phyloP scores from a whole-genome alignment of 1,140 invertebrate genomes.

The Steinernema feltiae region DNA sequence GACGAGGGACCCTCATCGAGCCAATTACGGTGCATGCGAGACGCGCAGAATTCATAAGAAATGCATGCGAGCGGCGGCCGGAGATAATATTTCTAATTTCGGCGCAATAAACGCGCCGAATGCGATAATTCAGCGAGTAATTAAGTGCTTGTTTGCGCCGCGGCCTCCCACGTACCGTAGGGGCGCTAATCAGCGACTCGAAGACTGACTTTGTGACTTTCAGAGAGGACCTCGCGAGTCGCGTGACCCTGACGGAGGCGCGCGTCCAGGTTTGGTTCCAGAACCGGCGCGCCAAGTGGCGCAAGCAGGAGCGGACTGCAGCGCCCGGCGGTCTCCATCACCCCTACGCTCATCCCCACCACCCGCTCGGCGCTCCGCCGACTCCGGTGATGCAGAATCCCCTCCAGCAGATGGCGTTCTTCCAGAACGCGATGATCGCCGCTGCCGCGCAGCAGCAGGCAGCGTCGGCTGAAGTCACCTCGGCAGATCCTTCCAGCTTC shows the following conservation, averaged over 20 bases:
- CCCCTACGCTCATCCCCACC: slow-evolving; percentile 28
- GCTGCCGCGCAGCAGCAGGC: neutral
- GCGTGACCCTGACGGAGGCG: slow-evolving; percentile 93
- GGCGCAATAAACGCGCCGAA: neutral
- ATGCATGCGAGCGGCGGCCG: neutral
- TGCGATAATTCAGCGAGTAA: neutral
- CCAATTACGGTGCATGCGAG: too few relatives aligned
- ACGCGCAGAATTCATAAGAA: too few relatives aligned
- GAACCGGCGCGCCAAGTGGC: slow-evolving; percentile 84
- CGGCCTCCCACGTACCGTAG: neutral
- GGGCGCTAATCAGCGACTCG: neutral
- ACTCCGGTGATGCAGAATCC: neutral
- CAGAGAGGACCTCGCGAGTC: slow-evolving; percentile 86
- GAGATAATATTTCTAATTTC: neutral
- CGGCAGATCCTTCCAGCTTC: neutral
- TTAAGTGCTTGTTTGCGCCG: neutral
- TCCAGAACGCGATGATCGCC: neutral
- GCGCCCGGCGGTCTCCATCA: slow-evolving; percentile 19
- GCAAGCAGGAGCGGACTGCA: slow-evolving; percentile 69
- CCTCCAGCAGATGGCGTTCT: neutral
- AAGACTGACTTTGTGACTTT: slow-evolving; percentile 24
- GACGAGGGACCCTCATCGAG: too few relatives aligned
- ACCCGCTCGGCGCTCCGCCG: neutral
- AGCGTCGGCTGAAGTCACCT: neutral
- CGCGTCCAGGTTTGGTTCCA: slow-evolving; percentile 87